A percentile compares a stretch with the other conserved stretches of the same genome.
Conservation (phyloP, 2,797 vertebrate genomes). For the Trachurus trachurus region DNA sequence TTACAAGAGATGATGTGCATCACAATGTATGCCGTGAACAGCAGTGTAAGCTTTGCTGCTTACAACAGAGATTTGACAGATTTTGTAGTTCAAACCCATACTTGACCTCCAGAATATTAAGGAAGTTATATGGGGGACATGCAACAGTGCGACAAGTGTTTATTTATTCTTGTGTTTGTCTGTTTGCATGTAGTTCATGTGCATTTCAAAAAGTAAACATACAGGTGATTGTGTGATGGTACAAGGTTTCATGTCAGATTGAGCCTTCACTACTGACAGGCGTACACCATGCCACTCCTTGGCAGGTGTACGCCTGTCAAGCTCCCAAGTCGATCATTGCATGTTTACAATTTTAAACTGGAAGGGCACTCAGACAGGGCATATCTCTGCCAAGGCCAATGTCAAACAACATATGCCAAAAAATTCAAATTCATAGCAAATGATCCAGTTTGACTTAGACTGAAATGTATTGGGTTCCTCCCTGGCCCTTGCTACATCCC, state of each 20-base stretch:
- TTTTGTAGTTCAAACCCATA: not conserved
- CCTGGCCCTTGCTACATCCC: not conserved
- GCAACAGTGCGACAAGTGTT: not conserved
- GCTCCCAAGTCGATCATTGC: not conserved
- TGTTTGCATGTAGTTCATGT: not conserved
- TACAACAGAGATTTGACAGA: conserved; percentile 1
- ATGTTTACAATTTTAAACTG: not conserved
- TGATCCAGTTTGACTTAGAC: not conserved
- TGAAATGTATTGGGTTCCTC: not conserved
- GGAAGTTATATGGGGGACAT: not conserved
- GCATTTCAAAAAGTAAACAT: not conserved
- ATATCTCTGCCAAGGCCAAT: too few relatives aligned
- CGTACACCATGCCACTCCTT: not conserved
- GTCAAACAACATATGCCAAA: not conserved
- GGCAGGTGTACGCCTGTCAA: not conserved
- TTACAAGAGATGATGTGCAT: conserved; percentile 38
- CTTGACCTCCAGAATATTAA: conserved; percentile 19
- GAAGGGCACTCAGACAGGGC: not conserved
- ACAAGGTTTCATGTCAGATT: not conserved
- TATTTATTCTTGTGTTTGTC: not conserved
- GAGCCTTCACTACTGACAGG: not conserved
- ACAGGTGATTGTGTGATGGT: not conserved
- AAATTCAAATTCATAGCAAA: not conserved
- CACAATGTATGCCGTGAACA: conserved; percentile 23
- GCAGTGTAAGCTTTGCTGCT: not conserved